Evolutionary conservation across 2,888 invertebrate species (phyloP), one percentile per base, ranked within the genome.

Genomic region (Cordilura impudica): DNA sequence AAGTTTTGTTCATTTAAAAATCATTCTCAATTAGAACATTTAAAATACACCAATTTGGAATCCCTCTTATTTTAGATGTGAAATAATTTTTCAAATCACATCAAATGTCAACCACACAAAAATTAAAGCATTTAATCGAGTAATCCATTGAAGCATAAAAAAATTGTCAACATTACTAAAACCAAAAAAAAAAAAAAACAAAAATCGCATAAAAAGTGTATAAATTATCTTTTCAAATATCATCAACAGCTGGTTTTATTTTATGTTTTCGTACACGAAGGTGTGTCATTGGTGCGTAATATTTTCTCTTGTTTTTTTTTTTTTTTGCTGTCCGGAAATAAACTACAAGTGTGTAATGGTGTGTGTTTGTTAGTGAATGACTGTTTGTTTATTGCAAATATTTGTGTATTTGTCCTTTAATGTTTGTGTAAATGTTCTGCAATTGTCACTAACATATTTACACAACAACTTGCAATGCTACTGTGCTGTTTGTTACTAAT

Each of bases 401-500:
- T 74, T 67, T 82, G 73, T 81, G 78, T 82, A 65, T 75, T 39
- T 53, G 73, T 69, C 53, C 56, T 72, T 60, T 80, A 82, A 81
- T 82, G 80, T 79, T 78, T 83, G 82, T 81, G 81, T 73, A 83
- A 83, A 83, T 83, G 72, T 81, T 65, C 53, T 70, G 56, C 74
- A 70, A 78, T 74, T 74, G 70, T 74, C 78, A 74, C 73, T 70
- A 60, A 60, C 65, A 45, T 58, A 70, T 77, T 71, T 71, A 47
- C 53, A 71, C 71, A 71, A 54, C 31, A 69, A 35, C 69, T 56
- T 63, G 29, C 56, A 56, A 29, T 75, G 43, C 1, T 19, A 23
- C 14, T 23, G 16, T 8, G 23, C 21, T 0, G 16, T 39, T 23
- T 31, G 12, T 35, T 10, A 14, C 21, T 53, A 21, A 12, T 8